Conservation (phyloP, 2,888 invertebrate species). For the Cylindroiulus punctatus region DNA sequence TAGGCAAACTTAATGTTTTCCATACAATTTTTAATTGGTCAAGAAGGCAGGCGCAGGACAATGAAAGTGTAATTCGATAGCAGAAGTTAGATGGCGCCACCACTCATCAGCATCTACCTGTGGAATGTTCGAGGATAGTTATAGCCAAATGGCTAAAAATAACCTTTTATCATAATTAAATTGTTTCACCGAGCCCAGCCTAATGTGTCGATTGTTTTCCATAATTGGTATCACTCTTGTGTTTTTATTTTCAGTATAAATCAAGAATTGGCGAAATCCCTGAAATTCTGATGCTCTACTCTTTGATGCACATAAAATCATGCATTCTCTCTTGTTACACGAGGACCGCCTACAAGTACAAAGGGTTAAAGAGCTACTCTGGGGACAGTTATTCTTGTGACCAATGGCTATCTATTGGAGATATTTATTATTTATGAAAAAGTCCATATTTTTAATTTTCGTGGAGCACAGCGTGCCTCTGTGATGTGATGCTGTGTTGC, state of each 20-base stretch:
- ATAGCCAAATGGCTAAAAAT: too few species aligned
- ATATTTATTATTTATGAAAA: slow-evolving; percentile 36
- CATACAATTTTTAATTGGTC: too few species aligned
- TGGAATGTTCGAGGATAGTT: background rate
- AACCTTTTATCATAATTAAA: too few species aligned
- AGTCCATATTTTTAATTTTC: slow-evolving; percentile 42
- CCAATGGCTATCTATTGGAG: slow-evolving; percentile 36
- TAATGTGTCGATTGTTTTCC: background rate
- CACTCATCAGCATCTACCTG: background rate
- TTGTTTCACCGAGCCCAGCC: background rate
- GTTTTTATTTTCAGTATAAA: slow-evolving; percentile 56
- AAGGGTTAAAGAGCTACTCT: slow-evolving; percentile 53
- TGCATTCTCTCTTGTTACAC: slow-evolving; percentile 49
- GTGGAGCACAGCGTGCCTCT: slow-evolving; percentile 24
- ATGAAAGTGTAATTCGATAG: background rate
- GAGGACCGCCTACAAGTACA: slow-evolving; percentile 56
- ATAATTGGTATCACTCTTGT: slow-evolving; percentile 28
- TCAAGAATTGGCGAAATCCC: slow-evolving; percentile 56
- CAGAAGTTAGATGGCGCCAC: background rate
- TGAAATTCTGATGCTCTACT: slow-evolving; percentile 56
- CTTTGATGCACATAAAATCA: slow-evolving; percentile 52
- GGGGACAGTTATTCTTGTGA: slow-evolving; percentile 44
- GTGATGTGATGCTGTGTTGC: background rate
- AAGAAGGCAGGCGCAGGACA: background rate
- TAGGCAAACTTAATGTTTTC: too few species aligned